A percentile compares a stretch with the other conserved stretches of the same genome.
Conservation (phyloP, 23 tunicate species). For the Trididemnum clinides region DNA sequence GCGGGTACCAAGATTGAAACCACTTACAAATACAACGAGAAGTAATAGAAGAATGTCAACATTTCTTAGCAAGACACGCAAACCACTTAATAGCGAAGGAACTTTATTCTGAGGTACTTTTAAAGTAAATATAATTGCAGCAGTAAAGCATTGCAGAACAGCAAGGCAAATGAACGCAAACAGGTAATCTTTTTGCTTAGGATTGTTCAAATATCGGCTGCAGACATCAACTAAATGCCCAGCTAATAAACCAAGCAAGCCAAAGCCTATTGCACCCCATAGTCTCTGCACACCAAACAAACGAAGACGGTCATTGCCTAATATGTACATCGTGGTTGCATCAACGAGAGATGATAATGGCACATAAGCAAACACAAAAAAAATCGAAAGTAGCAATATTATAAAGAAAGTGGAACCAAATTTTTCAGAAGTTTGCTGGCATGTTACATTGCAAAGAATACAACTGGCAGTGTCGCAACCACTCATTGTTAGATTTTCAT, state of each 20-base stretch:
- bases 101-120: conserved; percentile 51
- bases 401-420: conserved; percentile 63
- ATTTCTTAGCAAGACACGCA: neutral
- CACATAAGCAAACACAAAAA: conserved; percentile 41
- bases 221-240: conserved; percentile 44
- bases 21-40: conserved; percentile 35
- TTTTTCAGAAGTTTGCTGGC: neutral
- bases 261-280: conserved; percentile 85
- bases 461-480: neutral
- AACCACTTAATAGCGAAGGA: conserved; percentile 36
- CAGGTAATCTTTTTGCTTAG: conserved; percentile 25
- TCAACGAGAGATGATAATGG: conserved; percentile 73
- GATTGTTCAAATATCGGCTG: neutral
- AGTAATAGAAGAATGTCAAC: conserved; percentile 22
- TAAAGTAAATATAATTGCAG: neutral
- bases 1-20: conserved; percentile 29
- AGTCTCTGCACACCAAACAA: conserved; percentile 73
- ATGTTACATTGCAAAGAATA: too few species aligned
- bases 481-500: neutral
- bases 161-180: conserved; percentile 41
- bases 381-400: conserved; percentile 44
- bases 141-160: conserved; percentile 23
- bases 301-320: conserved; percentile 39
- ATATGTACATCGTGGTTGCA: conserved; percentile 66
- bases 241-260: conserved; percentile 46